A percentile compares a stretch with the other conserved stretches of the same genome.
Conservation (phyloP, 2,113 vertebrate species). For the Megaceryle torquata region DNA sequence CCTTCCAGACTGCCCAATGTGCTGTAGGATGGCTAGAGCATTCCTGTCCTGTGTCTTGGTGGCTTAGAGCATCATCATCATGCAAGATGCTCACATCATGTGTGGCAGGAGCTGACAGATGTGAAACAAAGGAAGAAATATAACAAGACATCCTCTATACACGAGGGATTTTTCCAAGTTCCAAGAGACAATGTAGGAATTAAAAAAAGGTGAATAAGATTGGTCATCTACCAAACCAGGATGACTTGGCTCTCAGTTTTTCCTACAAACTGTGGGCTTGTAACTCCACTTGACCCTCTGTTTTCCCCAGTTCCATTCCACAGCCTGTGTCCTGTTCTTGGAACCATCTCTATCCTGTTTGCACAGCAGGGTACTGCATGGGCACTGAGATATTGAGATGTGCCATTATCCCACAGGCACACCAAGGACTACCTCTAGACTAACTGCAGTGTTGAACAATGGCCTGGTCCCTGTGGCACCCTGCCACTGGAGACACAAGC, state of each 20-base stretch:
- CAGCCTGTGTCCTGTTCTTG: neutral
- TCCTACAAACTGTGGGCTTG: neutral
- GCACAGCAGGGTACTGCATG: neutral
- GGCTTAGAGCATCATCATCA: neutral
- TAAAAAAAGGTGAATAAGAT: neutral
- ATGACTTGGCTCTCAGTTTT: neutral
- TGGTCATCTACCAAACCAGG: neutral
- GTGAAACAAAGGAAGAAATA: neutral
- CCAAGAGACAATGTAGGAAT: neutral
- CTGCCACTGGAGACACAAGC: neutral
- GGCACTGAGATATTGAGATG: neutral
- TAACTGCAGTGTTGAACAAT: neutral
- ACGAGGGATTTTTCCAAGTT: neutral
- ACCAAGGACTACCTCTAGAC: neutral
- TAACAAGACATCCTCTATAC: neutral
- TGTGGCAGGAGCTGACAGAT: neutral
- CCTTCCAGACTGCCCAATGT: neutral
- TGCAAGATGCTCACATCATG: neutral
- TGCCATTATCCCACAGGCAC: neutral
- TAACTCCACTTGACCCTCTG: neutral
- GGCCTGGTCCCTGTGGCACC: neutral
- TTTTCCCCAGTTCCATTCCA: neutral
- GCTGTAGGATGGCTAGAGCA: neutral
- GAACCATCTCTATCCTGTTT: neutral
- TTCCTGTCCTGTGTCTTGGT: neutral